Percentiles rank a stretch among this genome's conserved stretches.
These are phyloP conservation scores for Xyrichtys novacula DNA, from an alignment of 2,797 vertebrate genomes.

Conservation along the genomic window DNA sequence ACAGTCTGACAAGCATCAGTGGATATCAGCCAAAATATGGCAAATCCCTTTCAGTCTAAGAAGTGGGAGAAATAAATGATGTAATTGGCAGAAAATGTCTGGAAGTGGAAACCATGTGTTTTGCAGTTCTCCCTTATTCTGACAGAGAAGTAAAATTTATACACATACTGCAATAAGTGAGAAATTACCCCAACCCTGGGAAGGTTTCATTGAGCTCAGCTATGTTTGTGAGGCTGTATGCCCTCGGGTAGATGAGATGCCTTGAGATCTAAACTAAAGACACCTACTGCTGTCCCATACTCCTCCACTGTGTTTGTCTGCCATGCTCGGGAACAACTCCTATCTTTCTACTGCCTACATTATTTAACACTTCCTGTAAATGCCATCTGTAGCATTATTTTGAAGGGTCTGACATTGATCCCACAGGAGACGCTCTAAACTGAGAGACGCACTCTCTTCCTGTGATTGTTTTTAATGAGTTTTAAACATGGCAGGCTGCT, in stretches of 20 bases:
- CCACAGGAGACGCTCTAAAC: constrained; percentile 24
- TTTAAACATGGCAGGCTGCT: constrained; percentile 18
- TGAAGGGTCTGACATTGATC: constrained; percentile 10
- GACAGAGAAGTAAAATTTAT: constrained; percentile 49
- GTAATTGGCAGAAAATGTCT: constrained; percentile 79
- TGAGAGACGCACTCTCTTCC: constrained; percentile 15
- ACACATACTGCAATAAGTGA: constrained; percentile 66
- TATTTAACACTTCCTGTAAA: constrained; percentile 27
- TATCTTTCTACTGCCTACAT: constrained; percentile 26
- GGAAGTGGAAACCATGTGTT: constrained; percentile 53
- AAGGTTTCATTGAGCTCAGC: constrained; percentile 36
- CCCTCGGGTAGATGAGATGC: constrained; percentile 54
- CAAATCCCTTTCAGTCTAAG: constrained; percentile 60
- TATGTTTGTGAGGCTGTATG: constrained; percentile 34
- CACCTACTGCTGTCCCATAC: constrained; percentile 25
- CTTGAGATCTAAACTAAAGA: constrained; percentile 47
- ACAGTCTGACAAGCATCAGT: constrained; percentile 62
- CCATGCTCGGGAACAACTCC: constrained; percentile 24
- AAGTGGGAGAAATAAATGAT: constrained; percentile 68
- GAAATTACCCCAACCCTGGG: constrained; percentile 52
- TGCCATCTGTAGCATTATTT: constrained; percentile 10
- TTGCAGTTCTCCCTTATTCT: constrained; percentile 54
- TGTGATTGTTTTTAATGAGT: constrained; percentile 54
- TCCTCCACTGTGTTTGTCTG: constrained; percentile 27
- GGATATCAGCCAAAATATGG: constrained; percentile 57